Evolutionary conservation across 2,797 vertebrate genomes (phyloP).

Genomic region (Leptodactylus fallax): DNA sequence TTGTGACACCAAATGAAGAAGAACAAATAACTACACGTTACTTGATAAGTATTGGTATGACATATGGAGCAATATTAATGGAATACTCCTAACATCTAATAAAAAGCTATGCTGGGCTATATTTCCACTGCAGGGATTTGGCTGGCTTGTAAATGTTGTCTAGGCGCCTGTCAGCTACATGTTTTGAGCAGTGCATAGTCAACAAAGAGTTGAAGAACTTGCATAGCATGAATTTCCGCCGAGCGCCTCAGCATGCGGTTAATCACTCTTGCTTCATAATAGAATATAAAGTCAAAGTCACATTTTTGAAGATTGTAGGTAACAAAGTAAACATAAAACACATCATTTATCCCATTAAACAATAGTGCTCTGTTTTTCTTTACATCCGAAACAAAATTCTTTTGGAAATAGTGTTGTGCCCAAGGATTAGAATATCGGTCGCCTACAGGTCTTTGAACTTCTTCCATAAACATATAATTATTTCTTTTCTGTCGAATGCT

Average conservation of each 20-base stretch:
- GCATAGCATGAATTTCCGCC: conserved; percentile 51
- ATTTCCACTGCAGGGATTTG: conserved; percentile 49
- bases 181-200: conserved; percentile 38
- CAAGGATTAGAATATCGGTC: conserved; percentile 44
- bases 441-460: conserved; percentile 55
- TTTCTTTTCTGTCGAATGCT: conserved; percentile 72
- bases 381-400: conserved; percentile 41
- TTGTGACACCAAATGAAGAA: neutral
- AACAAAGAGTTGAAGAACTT: conserved; percentile 53
- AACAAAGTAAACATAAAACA: conserved; percentile 57
- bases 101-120: conserved; percentile 26
- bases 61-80: conserved; percentile 46
- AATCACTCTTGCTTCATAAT: conserved; percentile 53
- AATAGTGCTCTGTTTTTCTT: conserved; percentile 58
- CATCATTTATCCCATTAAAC: conserved; percentile 48
- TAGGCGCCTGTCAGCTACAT: conserved; percentile 57
- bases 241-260: conserved; percentile 56
- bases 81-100: conserved; percentile 47
- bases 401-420: conserved; percentile 52
- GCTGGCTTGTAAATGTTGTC: conserved; percentile 58
- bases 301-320: conserved; percentile 24
- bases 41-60: neutral
- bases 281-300: conserved; percentile 66
- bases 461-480: conserved; percentile 54
- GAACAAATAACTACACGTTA: neutral